phyloP scores from a whole-genome alignment of 2,113 vertebrate genomes.

The Tragelaphus buxtoni region DNA sequence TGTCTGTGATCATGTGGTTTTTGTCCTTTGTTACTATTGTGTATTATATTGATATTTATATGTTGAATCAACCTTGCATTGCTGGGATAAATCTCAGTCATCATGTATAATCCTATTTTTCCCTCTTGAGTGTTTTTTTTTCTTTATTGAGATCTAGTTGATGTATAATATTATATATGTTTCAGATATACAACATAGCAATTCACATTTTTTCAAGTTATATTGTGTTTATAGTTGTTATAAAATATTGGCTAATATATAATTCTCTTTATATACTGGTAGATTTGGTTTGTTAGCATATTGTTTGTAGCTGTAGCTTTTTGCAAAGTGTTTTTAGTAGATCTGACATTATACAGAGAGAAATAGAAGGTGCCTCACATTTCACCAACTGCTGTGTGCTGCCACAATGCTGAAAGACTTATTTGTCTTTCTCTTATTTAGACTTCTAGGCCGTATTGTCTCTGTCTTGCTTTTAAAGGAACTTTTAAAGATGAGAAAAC shows the following conservation, averaged over 20 bases:
- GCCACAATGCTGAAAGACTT: background rate
- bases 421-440: background rate
- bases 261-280: conserved; percentile 2
- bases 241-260: background rate
- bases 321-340: background rate
- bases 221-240: background rate
- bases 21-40: background rate
- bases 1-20: background rate
- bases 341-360: background rate
- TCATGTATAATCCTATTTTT: background rate
- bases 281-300: background rate
- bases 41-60: background rate
- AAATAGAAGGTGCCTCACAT: background rate
- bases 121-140: background rate
- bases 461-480: background rate
- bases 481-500: background rate
- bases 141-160: background rate
- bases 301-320: background rate
- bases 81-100: background rate
- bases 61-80: background rate
- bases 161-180: background rate
- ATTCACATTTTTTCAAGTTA: background rate
- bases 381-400: background rate
- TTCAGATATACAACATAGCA: background rate
- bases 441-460: background rate